Conservation (phyloP, 2,797 vertebrate species). For the Myotis findleyi region DNA sequence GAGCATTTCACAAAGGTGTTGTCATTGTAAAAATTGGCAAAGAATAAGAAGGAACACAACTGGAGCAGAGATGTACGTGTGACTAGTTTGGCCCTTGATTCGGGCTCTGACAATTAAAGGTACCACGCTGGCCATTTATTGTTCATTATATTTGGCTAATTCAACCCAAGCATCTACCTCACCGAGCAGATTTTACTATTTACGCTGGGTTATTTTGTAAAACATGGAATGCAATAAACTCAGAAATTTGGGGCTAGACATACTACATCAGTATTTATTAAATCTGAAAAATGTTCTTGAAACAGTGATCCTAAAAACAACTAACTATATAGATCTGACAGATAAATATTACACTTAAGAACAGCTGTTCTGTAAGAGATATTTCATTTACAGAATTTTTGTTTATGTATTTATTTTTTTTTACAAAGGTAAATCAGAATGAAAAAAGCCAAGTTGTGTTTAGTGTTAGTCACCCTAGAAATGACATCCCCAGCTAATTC, state of each 20-base stretch:
- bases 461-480: not conserved
- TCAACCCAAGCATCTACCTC: not conserved
- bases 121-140: not conserved
- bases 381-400: conserved; percentile 33
- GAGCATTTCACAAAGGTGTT: not conserved
- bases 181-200: not conserved
- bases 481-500: not conserved
- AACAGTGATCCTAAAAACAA: not conserved
- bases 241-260: not conserved
- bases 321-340: not conserved
- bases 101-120: not conserved
- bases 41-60: not conserved
- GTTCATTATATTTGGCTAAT: not conserved
- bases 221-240: not conserved
- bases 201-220: not conserved
- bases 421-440: not conserved
- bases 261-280: not conserved
- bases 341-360: not conserved
- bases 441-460: not conserved
- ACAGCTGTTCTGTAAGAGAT: not conserved
- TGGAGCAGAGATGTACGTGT: not conserved
- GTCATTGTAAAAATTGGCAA: not conserved
- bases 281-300: conserved; percentile 29
- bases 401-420: not conserved
- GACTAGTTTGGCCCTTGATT: not conserved